Base-by-base conservation (phyloP, 1,140 invertebrate genomes). In the Danaus melanippus region DNA sequence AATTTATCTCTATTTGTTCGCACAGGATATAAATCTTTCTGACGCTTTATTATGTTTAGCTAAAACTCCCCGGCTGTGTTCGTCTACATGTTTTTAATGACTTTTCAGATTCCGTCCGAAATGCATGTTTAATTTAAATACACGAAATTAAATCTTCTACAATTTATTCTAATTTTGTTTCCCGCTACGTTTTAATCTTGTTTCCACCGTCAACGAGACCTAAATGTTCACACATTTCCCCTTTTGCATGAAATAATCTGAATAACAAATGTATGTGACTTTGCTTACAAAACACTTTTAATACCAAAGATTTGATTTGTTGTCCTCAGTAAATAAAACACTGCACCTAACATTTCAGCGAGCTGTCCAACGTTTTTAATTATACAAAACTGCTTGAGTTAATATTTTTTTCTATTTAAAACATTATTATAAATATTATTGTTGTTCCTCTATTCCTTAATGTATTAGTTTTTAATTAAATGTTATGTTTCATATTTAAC, bases 191-290 rank as follows among this genome's bases (percentile, higher is more conserved):
- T 50, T 32, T n/a, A 58, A 12, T 21, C 39, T 12, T 11, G 12
- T 21, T 54, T 42, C 10, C 15, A 48, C 45, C 32, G 21, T 53
- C 12, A 46, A 41, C 21, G 21, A 53, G 12, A 59, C 57, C 57
- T 59, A 50, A 50, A 50, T 52, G 57, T 54, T 53, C 50, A 43
- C 51, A 59, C 51, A 44, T 57, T 44, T 57, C 48, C 45, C 50
- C 46, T 48, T 52, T 45, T 59, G 57, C 57, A 59, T 59, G 57
- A 54, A 50, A 59, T 45, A 53, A 53, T 53, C 51, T 59, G 42
- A 54, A 42, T 46, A 59, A 54, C 47, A 59, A 59, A 59, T 53
- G 47, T 46, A 32, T 32, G 52, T 46, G 39, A 32, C 10, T 50
- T 45, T 46, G 55, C 55, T 57, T 57, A 50, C 43, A 46, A 51